A percentile compares a stretch with the other conserved stretches of the same genome.
phyloP scores from a whole-genome alignment of 1,140 invertebrate genomes.

The Bombus sylvicola region DNA sequence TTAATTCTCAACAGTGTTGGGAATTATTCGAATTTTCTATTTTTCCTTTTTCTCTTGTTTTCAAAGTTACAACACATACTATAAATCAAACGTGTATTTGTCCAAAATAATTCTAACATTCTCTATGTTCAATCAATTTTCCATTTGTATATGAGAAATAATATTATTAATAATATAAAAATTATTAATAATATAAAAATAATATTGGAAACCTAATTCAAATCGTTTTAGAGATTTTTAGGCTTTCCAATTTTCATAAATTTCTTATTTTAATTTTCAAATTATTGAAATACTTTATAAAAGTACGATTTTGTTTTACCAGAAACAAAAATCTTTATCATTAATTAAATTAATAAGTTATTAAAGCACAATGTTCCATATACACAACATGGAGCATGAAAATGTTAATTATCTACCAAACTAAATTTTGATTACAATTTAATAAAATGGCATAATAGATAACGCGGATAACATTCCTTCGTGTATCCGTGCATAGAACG shows the following conservation, averaged over 20 bases:
- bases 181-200: too few relatives aligned
- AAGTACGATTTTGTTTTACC: background rate
- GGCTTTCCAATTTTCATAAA: too few relatives aligned
- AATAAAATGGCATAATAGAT: background rate
- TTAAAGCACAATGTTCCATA: background rate
- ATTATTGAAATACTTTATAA: background rate
- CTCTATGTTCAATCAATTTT: too few relatives aligned
- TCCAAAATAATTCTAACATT: too few relatives aligned
- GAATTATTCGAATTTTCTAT: background rate
- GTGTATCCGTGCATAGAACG: slow-evolving; percentile 21
- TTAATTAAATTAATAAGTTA: background rate
- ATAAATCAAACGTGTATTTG: too few relatives aligned
- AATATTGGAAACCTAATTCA: too few relatives aligned
- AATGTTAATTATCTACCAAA: background rate
- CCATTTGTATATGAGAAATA: too few relatives aligned
- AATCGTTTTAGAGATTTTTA: too few relatives aligned
- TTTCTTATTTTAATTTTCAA: too few relatives aligned
- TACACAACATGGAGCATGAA: background rate
- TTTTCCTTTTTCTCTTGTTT: background rate
- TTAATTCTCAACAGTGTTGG: too few relatives aligned
- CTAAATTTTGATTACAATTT: background rate
- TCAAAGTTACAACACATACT: background rate
- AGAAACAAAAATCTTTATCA: background rate
- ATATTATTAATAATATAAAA: too few relatives aligned
- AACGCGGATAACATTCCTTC: background rate